phyloP scores from a whole-genome alignment of 30 jellyfish, hydroid and myxozoan species.

The Cassiopea xamachana region DNA sequence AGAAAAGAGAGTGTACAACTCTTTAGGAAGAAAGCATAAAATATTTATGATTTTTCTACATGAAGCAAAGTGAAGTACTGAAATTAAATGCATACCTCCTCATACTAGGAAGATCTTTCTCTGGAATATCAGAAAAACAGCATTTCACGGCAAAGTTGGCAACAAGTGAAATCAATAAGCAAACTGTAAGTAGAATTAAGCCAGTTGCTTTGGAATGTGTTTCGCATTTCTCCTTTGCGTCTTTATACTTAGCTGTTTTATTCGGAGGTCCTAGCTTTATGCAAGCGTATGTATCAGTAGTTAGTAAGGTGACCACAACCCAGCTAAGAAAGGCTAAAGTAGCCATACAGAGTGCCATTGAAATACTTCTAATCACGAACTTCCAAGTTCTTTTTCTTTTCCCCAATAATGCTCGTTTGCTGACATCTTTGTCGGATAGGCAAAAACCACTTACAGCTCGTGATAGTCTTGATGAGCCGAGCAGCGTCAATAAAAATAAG shows the following conservation, averaged over 20 bases:
- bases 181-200: constrained; percentile 6
- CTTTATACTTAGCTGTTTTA: neutral
- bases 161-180: neutral
- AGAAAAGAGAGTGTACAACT: too few relatives aligned
- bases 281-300: constrained; percentile 53
- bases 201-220: constrained; percentile 28
- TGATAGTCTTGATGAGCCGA: constrained; percentile 20
- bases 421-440: constrained; percentile 42
- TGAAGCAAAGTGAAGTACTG: neutral
- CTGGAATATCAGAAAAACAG: constrained; percentile 40
- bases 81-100: constrained; percentile 17
- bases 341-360: constrained; percentile 17
- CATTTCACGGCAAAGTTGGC: constrained; percentile 16
- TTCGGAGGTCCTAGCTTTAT: constrained; percentile 41
- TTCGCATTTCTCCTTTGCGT: neutral
- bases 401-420: constrained; percentile 18
- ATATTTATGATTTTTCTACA: too few relatives aligned
- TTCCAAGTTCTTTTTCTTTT: constrained; percentile 44
- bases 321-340: constrained; percentile 34
- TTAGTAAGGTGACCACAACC: constrained; percentile 24
- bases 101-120: constrained; percentile 45
- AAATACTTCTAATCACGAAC: constrained; percentile 14
- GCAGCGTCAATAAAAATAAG: constrained; percentile 19
- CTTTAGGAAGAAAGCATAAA: too few relatives aligned
- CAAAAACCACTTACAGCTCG: constrained; percentile 19